Percentiles rank a stretch among this genome's conserved stretches.
Evolutionary conservation across 2,888 invertebrate genomes (phyloP).

Genomic region (Eurytoma adleriae): DNA sequence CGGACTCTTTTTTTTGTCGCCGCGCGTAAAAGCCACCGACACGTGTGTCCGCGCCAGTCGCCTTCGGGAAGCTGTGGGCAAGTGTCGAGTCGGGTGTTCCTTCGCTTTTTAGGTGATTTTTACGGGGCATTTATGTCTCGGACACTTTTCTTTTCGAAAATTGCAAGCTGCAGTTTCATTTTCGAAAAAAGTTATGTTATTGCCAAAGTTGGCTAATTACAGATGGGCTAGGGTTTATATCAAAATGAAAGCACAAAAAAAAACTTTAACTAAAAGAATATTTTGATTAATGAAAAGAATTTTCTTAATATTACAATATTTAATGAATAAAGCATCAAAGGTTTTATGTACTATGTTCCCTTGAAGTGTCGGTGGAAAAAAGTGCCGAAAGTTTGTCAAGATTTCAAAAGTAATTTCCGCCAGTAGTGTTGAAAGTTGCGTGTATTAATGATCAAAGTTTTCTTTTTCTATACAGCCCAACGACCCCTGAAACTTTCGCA

Average conservation of each 20-base stretch:
- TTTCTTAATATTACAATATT: neutral
- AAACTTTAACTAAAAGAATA: too few species aligned
- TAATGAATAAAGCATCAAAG: neutral
- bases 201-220: too few species aligned
- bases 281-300: too few species aligned
- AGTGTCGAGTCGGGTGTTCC: neutral
- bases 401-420: constrained; percentile 1
- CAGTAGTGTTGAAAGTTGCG: constrained; percentile 8
- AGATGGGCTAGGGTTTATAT: too few species aligned
- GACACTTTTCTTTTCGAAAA: neutral
- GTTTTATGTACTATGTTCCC: neutral
- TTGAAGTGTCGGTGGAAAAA: neutral
- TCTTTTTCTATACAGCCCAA: constrained; percentile 12
- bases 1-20: constrained; percentile 18
- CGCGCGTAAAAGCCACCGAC: neutral
- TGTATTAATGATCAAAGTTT: constrained; percentile 43
- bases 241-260: too few species aligned
- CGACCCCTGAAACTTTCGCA: constrained; percentile 24
- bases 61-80: neutral
- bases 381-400: constrained; percentile 10
- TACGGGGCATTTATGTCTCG: too few species aligned
- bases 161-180: neutral
- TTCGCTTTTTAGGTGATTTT: neutral
- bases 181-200: neutral
- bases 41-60: neutral